Evolutionary conservation across 2,888 invertebrate genomes (phyloP), one percentile per base, ranked within the genome.

Genomic region (Sinodicranocentrus sp.): DNA sequence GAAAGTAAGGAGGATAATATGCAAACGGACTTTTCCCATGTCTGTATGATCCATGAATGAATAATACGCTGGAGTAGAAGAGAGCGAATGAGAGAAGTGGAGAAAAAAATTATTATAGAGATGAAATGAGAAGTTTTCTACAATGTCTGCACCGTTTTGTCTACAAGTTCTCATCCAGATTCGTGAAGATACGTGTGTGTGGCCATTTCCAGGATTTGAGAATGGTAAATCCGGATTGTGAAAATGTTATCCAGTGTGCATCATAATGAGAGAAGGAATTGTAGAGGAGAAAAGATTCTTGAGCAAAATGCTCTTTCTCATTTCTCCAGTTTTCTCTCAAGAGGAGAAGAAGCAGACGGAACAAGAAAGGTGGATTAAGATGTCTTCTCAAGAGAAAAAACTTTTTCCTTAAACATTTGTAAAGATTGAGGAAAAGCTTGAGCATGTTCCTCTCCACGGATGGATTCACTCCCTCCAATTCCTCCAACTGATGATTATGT

Each of bases 361-460:
- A 79, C 79, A 79, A 72, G 71, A 61, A 79, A 79, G 79, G 71
- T 79, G 79, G 71, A 79, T 79, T 79, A 79, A 79, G 79, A 79
- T 72, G 78, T 78, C 78, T 78, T n/a, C n/a, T n/a, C n/a, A n/a
- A n/a, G n/a, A 48, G 48, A 59, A 70, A 43, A 78, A 78, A 43
- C 70, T 61, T 19, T 15, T 43, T 15, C 33, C n/a, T n/a, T n/a
- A 61, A 79, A 79, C 79, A 79, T 79, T 79, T 79, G 71, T 79
- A 72, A 80, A 65, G 72, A 43, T 79, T 70, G 23, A 19, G 8
- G 13, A 23, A 6, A 63, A 33, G 2, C 6, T 65, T 68, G 21
- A 19, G 6, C 2, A 21, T 21, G 21, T 67, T 65, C 52, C 39
- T 44, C 67, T 54, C 67, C 48, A 78, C 61, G 78, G 70, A 19